Evolutionary conservation across 2,113 vertebrate species (phyloP).

Genomic region (Menura novaehollandiae): DNA sequence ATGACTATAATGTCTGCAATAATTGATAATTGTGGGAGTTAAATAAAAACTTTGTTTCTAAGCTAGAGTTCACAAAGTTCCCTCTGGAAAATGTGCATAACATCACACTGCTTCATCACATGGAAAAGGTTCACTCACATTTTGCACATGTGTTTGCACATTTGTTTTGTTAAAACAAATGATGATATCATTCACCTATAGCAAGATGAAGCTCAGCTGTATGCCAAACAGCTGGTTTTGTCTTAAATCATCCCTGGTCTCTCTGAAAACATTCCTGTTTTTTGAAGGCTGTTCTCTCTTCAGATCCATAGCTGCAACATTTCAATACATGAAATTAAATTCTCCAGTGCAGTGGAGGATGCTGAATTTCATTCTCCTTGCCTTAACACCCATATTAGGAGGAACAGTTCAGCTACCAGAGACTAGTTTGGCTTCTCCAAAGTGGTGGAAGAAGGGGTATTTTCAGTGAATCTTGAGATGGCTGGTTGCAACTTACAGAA

Average conservation of each 20-base stretch:
- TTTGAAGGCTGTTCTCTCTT: neutral
- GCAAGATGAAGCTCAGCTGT: neutral
- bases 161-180: conserved; percentile 13
- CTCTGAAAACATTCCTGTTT: neutral
- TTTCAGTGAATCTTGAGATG: neutral
- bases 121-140: neutral
- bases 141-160: neutral
- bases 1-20: neutral
- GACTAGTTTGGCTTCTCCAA: rapidly evolving
- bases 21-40: neutral
- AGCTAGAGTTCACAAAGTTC: neutral
- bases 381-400: neutral
- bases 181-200: neutral
- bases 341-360: neutral
- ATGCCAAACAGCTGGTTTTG: neutral
- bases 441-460: rapidly evolving
- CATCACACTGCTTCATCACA: neutral
- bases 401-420: neutral
- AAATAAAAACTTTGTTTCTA: neutral
- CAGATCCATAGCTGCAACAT: neutral
- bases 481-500: neutral
- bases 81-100: neutral
- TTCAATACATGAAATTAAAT: neutral
- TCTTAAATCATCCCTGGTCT: neutral
- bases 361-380: neutral